phyloP scores from a whole-genome alignment of 2,888 invertebrate genomes.

The Eilema depressum region DNA sequence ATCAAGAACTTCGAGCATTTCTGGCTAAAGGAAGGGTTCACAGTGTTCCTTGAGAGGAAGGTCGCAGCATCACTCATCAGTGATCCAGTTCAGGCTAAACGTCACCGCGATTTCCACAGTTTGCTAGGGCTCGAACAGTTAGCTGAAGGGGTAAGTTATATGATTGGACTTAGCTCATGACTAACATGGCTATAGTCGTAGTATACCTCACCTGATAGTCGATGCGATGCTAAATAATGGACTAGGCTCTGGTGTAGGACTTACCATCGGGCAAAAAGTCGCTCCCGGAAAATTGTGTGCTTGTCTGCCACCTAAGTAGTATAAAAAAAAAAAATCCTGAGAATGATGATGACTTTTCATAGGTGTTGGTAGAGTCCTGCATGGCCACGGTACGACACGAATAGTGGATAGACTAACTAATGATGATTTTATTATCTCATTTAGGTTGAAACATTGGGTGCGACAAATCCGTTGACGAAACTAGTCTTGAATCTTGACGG shows the following conservation, averaged over 20 bases:
- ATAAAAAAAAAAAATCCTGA: too few relatives aligned
- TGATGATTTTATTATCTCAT: conserved; percentile 17
- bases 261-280: too few relatives aligned
- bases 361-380: too few relatives aligned
- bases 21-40: conserved; percentile 99
- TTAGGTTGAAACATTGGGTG: conserved; percentile 85
- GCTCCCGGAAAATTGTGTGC: too few relatives aligned
- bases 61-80: conserved; percentile 89
- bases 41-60: conserved; percentile 96
- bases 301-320: too few relatives aligned
- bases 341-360: too few relatives aligned
- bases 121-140: conserved; percentile 92
- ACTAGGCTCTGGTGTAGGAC: too few relatives aligned
- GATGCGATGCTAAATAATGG: too few relatives aligned
- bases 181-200: too few relatives aligned
- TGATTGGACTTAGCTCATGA: not conserved
- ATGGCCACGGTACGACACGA: too few relatives aligned
- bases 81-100: conserved; percentile 75
- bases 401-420: too few relatives aligned
- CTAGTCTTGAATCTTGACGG: conserved; percentile 93
- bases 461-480: conserved; percentile 89
- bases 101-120: conserved; percentile 92
- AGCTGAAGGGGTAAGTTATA: conserved; percentile 89
- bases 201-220: too few relatives aligned
- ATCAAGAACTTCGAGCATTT: conserved; percentile 98